Conservation (phyloP, 1,140 invertebrate genomes). For the Halictus rubicundus region DNA sequence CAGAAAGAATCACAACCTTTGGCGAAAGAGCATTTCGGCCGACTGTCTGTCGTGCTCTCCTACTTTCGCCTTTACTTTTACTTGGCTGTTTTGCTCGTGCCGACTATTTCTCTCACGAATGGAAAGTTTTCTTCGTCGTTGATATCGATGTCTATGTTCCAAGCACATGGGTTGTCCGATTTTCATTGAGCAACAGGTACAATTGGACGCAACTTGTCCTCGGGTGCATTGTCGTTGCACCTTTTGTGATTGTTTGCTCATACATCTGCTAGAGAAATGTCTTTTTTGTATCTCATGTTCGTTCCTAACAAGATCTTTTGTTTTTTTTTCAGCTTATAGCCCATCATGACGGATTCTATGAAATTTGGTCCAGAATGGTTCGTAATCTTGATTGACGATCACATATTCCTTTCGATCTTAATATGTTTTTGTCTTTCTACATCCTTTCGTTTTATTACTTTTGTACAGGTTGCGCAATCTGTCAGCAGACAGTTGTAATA, state of each 20-base stretch:
- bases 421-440: neutral
- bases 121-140: neutral
- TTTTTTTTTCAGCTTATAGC: slow-evolving; percentile 70
- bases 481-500: slow-evolving; percentile 80
- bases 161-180: neutral
- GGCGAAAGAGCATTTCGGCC: neutral
- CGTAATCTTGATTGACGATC: slow-evolving; percentile 44
- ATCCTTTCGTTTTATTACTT: neutral
- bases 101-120: neutral
- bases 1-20: neutral
- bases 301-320: slow-evolving; percentile 40
- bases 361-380: slow-evolving; percentile 88
- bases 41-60: slow-evolving; percentile 42
- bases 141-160: neutral
- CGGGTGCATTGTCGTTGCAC: neutral
- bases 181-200: slow-evolving; percentile 54
- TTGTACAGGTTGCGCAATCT: slow-evolving; percentile 83
- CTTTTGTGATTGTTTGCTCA: neutral
- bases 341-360: slow-evolving; percentile 86
- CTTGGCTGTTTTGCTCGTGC: neutral
- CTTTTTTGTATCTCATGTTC: too few species aligned
- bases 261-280: too few species aligned
- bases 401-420: too few species aligned
- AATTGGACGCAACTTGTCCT: neutral
- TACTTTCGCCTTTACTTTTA: slow-evolving; percentile 6